phyloP scores from a whole-genome alignment of 1,140 invertebrate species.

The Solen grandis region DNA sequence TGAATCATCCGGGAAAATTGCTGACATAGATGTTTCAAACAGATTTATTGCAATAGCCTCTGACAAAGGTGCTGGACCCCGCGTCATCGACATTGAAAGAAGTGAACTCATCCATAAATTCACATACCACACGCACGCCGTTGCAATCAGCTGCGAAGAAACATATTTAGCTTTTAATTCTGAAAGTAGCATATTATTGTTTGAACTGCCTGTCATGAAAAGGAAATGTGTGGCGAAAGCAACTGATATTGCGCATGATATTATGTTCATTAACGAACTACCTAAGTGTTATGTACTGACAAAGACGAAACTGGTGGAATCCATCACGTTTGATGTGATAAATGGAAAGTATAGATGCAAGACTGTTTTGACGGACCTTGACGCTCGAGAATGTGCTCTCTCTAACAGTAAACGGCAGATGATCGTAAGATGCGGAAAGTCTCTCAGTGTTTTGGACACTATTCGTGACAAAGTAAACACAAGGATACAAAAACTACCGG shows the following conservation, averaged over 20 bases:
- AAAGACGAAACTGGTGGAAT: conserved; percentile 65
- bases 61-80: conserved; percentile 92
- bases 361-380: conserved; percentile 68
- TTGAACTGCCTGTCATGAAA: conserved; percentile 83
- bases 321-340: conserved; percentile 64
- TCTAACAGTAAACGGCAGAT: conserved; percentile 67
- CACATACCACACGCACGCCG: conserved; percentile 89
- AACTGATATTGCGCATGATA: conserved; percentile 67
- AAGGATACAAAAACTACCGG: conserved; percentile 65
- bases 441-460: conserved; percentile 66
- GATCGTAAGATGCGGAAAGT: conserved; percentile 63
- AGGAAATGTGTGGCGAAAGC: conserved; percentile 65
- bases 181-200: conserved; percentile 88
- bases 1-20: conserved; percentile 57
- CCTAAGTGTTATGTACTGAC: conserved; percentile 71
- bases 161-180: conserved; percentile 93
- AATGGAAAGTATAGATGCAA: conserved; percentile 59
- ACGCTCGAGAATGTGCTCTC: conserved; percentile 66
- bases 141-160: conserved; percentile 95
- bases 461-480: conserved; percentile 54
- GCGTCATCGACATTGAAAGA: conserved; percentile 85
- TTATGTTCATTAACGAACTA: conserved; percentile 63
- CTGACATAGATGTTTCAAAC: conserved; percentile 87
- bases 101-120: conserved; percentile 67
- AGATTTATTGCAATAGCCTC: conserved; percentile 92